Evolutionary conservation across 1,140 invertebrate genomes (phyloP), one percentile per base, ranked within the genome.

Genomic region (Aphelenchoides fujianensis): DNA sequence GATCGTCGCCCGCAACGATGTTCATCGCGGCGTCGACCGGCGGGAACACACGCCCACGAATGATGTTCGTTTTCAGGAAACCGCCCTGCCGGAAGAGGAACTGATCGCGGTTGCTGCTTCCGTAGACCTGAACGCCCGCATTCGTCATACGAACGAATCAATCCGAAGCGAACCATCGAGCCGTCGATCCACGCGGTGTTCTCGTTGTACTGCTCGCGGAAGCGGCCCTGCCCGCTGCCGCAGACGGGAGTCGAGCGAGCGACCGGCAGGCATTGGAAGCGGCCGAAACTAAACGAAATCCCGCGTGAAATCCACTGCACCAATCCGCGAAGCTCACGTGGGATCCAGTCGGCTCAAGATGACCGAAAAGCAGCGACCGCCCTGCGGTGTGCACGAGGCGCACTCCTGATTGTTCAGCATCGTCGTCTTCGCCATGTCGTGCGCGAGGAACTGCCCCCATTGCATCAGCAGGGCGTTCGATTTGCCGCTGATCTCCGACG

Each of bases 361-460:
- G 3, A 83, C 82, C n/a, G 78, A 77, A 27, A 84, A 84, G 37
- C 82, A 83, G 52, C 73, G 64, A 35, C 82, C 82, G 16, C 73
- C 61, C 57, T 78, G 72, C 2, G 80, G 71, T 28, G 73, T 82
- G 48, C 82, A 83, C 28, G 79, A 73, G 2, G 82, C 82, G 53
- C 82, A 84, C 30, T 82, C 78, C 52, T 84, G 82, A 69, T 84
- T 84, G 48, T 84, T 84, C 5, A 83, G 64, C 83, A 84, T 83
- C 1, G 82, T 84, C 0, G 82, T 83, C 52, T 83, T 83, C 0
- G 82, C 70, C 67, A 83, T 68, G 57, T 83, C 82, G 53, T 83
- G 82, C 1, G 81, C 82, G 16, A 84, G 76, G 59, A 83, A 83
- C 52, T 83, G 82, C n/a, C n/a, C 82, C 83, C 83, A 83, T 68